Evolutionary conservation across 2,888 invertebrate genomes (phyloP), one percentile per base, ranked within the genome.

Genomic region (Drosophila subquinaria): DNA sequence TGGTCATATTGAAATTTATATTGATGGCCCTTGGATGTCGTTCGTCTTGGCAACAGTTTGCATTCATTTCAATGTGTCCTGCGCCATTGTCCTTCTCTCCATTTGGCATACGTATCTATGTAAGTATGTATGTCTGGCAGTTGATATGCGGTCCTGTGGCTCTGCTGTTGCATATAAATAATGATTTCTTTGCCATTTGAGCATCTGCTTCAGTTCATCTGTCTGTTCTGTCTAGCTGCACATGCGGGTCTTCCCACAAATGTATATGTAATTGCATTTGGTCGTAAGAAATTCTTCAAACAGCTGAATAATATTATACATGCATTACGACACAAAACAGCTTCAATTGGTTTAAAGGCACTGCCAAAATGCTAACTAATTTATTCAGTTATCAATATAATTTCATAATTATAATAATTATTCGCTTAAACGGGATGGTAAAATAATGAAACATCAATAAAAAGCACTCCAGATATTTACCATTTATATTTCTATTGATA

Each of bases 1-100:
- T 82, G 76, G 73, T 82, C 72, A 74, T 71, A 88, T 75, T 79
- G 76, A 77, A 88, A 84, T 84, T 75, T 88, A 88, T 84, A 88
- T 84, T 84, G 85, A 84, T 84, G 85, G 69, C 68, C 69, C 65
- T 68, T 55, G 45, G 38, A 65, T 68, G 72, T 71, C 73, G 70
- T 78, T 55, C 62, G 71, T 81, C 81, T 70, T 81, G 84, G 73
- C 81, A 81, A 80, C 83, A 81, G 87, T 83, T 84, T 87, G 79
- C 81, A 76, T 84, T 87, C 63, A 87, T 86, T 83, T 73, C 55
- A 56, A 69, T 50, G 52, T 57, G 48, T 64, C 43, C 56, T 53
- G 47, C 35, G 45, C 50, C 51, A 43, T 23, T 38, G 50, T 36
- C 52, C 10, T n/a, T 42, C 36, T 35, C 10, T 45, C 33, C 47